Conservation (phyloP, 2,888 invertebrate genomes). For the Sipunculus nudus region DNA sequence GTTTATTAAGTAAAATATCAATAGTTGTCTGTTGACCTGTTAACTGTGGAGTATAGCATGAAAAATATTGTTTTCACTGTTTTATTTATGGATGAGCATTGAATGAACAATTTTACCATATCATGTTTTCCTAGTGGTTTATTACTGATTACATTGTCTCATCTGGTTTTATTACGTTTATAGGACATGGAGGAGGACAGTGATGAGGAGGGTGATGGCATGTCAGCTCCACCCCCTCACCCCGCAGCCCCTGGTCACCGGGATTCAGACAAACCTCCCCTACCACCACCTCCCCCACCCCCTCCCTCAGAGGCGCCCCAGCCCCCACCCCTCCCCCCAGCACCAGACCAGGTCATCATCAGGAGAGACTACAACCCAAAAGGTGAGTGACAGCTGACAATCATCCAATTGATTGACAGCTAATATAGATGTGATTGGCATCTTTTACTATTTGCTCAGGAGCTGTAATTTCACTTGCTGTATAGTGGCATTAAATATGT, state of each 20-base stretch:
- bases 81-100: too few relatives aligned
- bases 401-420: neutral
- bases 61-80: too few relatives aligned
- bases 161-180: neutral
- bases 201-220: slow-evolving; percentile 50
- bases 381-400: slow-evolving; percentile 60
- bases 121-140: too few relatives aligned
- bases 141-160: too few relatives aligned
- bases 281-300: slow-evolving; percentile 65
- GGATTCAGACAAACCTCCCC: slow-evolving; percentile 32
- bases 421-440: too few relatives aligned
- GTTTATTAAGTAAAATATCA: too few relatives aligned
- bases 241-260: slow-evolving; percentile 35
- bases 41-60: too few relatives aligned
- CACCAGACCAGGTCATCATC: slow-evolving; percentile 91
- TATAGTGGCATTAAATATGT: too few relatives aligned
- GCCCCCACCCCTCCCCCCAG: slow-evolving; percentile 83
- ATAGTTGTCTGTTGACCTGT: too few relatives aligned
- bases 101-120: too few relatives aligned
- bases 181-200: slow-evolving; percentile 56
- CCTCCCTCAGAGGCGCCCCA: slow-evolving; percentile 61
- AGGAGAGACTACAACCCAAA: slow-evolving; percentile 97
- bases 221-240: neutral
- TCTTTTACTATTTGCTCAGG: too few relatives aligned
- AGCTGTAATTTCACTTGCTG: too few relatives aligned